Percentiles rank a stretch among this genome's conserved stretches.
These are phyloP conservation scores for Poicephalus meyeri DNA, from an alignment of 2,113 vertebrate species.

Conservation along the genomic window DNA sequence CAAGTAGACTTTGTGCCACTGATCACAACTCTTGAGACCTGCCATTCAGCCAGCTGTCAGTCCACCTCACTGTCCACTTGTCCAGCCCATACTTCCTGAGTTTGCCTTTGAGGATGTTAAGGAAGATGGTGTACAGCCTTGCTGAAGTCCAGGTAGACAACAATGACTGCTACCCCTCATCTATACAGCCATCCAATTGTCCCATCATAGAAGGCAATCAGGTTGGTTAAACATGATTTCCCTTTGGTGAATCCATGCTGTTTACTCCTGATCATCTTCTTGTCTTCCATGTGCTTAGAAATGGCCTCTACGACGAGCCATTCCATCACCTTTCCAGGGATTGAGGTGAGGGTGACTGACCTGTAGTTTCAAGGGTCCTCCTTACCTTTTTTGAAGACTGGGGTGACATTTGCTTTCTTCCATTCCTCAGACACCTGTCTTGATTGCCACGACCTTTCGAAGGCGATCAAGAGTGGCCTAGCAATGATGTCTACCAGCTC, in stretches of 20 bases:
- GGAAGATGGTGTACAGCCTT: neutral
- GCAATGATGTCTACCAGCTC: too few relatives aligned
- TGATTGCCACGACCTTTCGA: neutral
- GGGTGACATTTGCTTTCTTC: neutral
- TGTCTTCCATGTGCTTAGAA: neutral
- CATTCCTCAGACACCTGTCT: neutral
- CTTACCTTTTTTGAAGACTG: neutral
- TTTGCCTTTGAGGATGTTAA: neutral
- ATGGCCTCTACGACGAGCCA: neutral
- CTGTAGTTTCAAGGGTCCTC: neutral
- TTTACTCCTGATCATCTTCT: neutral
- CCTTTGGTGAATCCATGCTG: neutral
- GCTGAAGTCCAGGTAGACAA: neutral
- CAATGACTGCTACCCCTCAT: neutral
- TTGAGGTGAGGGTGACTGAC: neutral
- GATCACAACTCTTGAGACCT: neutral
- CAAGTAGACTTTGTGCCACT: neutral
- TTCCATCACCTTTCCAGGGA: neutral
- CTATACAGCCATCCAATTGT: neutral
- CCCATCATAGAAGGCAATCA: neutral
- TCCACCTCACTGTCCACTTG: neutral
- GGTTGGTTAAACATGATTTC: neutral
- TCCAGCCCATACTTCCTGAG: neutral
- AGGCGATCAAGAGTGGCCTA: neutral
- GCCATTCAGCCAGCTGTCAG: neutral